These are phyloP conservation scores for Candoia aspera DNA, from an alignment of 2,113 vertebrate genomes.

Conservation along the genomic window DNA sequence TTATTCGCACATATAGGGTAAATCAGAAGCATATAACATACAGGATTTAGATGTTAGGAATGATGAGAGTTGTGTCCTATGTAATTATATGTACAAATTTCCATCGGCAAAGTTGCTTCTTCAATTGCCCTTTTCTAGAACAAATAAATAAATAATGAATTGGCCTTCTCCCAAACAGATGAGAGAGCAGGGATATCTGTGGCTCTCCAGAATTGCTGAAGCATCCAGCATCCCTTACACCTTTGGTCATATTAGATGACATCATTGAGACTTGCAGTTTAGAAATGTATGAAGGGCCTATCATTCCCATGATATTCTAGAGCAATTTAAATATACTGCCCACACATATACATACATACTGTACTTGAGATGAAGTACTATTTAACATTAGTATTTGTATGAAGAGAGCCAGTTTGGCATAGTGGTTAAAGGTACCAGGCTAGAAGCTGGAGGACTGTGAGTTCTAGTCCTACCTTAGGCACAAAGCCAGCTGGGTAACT, in stretches of 20 bases:
- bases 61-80: background rate
- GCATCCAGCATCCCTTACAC: background rate
- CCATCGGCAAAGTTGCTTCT: background rate
- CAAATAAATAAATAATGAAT: background rate
- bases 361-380: background rate
- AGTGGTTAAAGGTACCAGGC: background rate
- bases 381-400: background rate
- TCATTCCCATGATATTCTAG: background rate
- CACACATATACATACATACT: background rate
- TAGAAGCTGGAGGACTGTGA: background rate
- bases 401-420: background rate
- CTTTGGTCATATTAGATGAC: background rate
- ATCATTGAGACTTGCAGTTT: background rate
- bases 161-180: background rate
- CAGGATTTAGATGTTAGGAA: background rate
- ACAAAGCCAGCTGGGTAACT: background rate
- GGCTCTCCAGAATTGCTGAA: background rate
- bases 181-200: background rate
- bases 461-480: background rate
- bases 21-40: background rate
- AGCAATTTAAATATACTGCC: background rate
- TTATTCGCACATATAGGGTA: background rate
- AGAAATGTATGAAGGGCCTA: background rate
- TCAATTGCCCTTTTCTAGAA: background rate
- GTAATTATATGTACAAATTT: background rate